These are phyloP conservation scores for Staurois parvus DNA, from an alignment of 2,797 vertebrate species.

Conservation along the genomic window DNA sequence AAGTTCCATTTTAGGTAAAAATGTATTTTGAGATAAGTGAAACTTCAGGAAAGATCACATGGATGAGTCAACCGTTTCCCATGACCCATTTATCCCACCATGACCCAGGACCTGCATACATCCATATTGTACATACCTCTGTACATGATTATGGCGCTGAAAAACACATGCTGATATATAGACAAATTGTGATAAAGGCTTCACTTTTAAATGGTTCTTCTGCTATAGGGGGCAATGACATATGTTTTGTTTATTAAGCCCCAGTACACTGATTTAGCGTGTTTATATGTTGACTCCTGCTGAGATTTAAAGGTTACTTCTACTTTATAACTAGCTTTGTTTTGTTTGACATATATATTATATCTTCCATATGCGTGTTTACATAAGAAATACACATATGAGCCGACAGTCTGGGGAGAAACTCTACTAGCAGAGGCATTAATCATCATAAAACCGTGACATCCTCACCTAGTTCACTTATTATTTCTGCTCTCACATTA, in stretches of 20 bases:
- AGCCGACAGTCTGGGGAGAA: conserved; percentile 78
- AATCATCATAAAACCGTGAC: conserved; percentile 68
- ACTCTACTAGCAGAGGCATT: conserved; percentile 70
- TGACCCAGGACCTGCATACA: not conserved
- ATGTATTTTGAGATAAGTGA: not conserved
- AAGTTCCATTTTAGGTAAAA: no score
- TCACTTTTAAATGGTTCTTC: not conserved
- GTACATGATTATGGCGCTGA: not conserved
- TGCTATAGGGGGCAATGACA: conserved; percentile 74
- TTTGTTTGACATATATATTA: conserved; percentile 86
- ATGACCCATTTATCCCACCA: not conserved
- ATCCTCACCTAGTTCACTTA: conserved; percentile 48
- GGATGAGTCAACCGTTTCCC: not conserved
- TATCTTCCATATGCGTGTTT: conserved; percentile 78
- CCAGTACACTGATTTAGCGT: conserved; percentile 76
- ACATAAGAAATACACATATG: conserved; percentile 81
- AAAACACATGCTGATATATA: not conserved
- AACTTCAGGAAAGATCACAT: not conserved
- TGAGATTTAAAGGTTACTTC: conserved; percentile 81
- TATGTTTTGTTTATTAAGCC: conserved; percentile 80
- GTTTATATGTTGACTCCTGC: conserved; percentile 86
- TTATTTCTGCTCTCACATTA: conserved; percentile 54
- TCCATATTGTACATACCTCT: not conserved
- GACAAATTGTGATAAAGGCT: not conserved
- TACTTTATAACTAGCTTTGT: conserved; percentile 82